Base-by-base conservation (phyloP, 2,113 vertebrate species). In the Neotoma lepida region DNA sequence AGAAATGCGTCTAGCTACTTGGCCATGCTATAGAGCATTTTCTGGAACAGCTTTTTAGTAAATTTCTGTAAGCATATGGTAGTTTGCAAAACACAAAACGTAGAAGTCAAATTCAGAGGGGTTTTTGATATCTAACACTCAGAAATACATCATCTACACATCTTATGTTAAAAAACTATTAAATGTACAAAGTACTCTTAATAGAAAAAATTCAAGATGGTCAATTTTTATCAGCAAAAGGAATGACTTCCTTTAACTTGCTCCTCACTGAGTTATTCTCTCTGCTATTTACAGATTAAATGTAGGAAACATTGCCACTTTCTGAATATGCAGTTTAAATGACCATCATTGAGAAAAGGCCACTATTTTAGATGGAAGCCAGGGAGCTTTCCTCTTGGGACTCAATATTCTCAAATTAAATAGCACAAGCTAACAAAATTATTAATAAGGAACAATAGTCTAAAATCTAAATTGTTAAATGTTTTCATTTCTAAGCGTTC, bases 131-230 rank as follows among this genome's bases (percentile, higher is more conserved):
- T 91, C 64, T 92, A 92, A 70, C 95, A 93, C 66, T 94, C 81
- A 95, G 73, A 96, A 89, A 96, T 97, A 97, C 85, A 14, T 88
- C n/a, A 74, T 35, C 82, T 92, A 88, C 61, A 96, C 64, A 90
- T 93, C 81, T 96, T 96, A 93, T 64, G 89, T 74, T 88, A 96
- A 96, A 96, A 96, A 97, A 94, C 85, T 95, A 91, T 80, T 94
- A 88, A 94, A 96, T 85, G 70, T 95, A 94, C 74, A 91, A 94
- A 95, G 54, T 4, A 54, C 73, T 92, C 56, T 93, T 89, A 49
- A 77, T 91, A 97, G 78, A 95, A 85, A 97, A 87, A 96, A 73
- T 41, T 84, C 7, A 76, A 91, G 68, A 94, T 14, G 41, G n/a
- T 96, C 61, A 70, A 86, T 89, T 96, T 96, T 95, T 89, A 95